Base-by-base conservation (phyloP, 2,888 invertebrate genomes). In the Slavum lentiscoides region DNA sequence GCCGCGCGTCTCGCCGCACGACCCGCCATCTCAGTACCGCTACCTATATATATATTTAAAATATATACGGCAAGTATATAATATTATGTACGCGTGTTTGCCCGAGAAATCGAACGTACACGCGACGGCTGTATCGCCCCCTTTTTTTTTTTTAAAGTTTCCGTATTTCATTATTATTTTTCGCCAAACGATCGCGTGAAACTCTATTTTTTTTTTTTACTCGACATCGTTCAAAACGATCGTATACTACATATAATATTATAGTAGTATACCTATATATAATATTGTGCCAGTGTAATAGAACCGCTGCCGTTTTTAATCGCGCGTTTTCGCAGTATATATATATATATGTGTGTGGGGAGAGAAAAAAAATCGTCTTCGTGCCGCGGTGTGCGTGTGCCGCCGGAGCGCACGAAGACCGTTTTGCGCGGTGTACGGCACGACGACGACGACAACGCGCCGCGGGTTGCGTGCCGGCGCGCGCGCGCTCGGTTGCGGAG, bases 121-220 rank as follows among this genome's bases (percentile, higher is more conserved):
- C 30, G 30, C 30, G 30, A 30, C n/a, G 30, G 4, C 30, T 30
- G 1, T 30, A 30, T 23, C 21, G 21, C 7, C 19, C 1, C 49
- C 49, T 73, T 62, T 73, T 43, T 43, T 43, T 43, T 43, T 43
- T 43, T 43, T 43, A 9, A 9, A 7, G 21, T 49, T 58, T 59
- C 0, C 7, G 19, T 55, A 55, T 19, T 21, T 21, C 49, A 49
- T 30, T 49, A 30, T 30, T 49, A 30, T 64, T 62, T 74, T 15
- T 53, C 64, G 37, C 55, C 37, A 55, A 66, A n/a, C 30, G 17
- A 74, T 74, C 55, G 74, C 74, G 74, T 74, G 74, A 74, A 74
- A 55, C 30, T 74, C 66, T 39, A 0, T 30, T 49, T 43, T 43
- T n/a, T n/a, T n/a, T n/a, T n/a, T n/a, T n/a, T n/a, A 4, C 4